Conservation (phyloP, 2,113 vertebrate genomes). For the Lycaon pictus region DNA sequence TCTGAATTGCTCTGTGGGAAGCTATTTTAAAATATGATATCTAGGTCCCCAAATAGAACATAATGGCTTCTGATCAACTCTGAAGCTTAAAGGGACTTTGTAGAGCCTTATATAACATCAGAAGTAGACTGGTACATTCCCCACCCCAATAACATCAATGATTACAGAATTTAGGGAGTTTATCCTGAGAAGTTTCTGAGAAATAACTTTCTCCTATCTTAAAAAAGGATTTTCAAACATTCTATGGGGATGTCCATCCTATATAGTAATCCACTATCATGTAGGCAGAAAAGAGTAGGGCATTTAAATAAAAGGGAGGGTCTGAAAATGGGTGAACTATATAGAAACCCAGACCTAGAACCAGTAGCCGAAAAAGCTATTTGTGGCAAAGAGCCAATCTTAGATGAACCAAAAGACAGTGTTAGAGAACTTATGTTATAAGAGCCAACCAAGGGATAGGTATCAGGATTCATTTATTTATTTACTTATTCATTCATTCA, state of each 20-base stretch:
- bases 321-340: neutral
- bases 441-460: neutral
- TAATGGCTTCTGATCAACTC: neutral
- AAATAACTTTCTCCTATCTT: neutral
- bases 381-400: neutral
- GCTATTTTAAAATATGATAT: slow-evolving; percentile 61
- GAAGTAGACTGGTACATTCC: neutral
- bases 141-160: neutral
- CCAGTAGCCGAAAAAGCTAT: neutral
- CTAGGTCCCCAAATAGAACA: neutral
- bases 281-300: neutral
- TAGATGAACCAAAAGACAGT: neutral
- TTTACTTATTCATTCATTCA: neutral
- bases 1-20: slow-evolving; percentile 62
- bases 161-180: neutral
- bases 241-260: neutral
- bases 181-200: neutral
- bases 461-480: neutral
- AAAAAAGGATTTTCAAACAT: neutral
- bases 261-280: neutral
- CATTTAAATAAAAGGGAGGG: neutral
- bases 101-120: neutral
- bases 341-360: neutral
- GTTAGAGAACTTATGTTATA: neutral
- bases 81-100: slow-evolving; percentile 4